phyloP scores from a whole-genome alignment of 2,113 vertebrate species.

The Mormoops blainvillei region DNA sequence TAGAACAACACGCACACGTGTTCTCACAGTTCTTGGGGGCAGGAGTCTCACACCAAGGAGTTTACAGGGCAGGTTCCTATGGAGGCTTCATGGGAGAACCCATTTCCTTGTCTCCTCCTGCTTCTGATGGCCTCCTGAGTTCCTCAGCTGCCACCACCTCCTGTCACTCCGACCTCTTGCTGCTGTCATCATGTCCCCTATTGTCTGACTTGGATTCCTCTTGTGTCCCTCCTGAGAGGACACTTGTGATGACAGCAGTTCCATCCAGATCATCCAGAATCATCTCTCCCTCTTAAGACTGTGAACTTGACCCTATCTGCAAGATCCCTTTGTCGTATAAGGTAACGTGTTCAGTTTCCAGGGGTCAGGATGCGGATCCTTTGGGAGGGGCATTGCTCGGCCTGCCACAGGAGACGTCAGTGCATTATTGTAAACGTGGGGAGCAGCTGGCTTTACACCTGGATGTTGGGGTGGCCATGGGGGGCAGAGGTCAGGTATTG shows the following conservation, averaged over 20 bases:
- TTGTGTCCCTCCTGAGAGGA: neutral
- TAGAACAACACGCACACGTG: fast-evolving
- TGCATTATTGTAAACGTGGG: neutral
- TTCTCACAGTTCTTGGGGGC: neutral
- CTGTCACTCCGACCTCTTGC: fast-evolving
- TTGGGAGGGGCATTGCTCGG: neutral
- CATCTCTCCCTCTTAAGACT: neutral
- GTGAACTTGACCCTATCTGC: neutral
- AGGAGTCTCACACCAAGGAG: neutral
- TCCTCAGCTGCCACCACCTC: no score
- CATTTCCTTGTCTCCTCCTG: neutral
- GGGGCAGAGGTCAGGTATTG: fast-evolving
- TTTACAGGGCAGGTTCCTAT: neutral
- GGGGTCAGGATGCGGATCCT: neutral
- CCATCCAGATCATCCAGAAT: fast-evolving
- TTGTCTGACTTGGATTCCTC: neutral
- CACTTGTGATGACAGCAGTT: no score
- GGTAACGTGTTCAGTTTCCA: no score
- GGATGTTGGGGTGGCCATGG: fast-evolving
- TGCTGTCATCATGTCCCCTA: fast-evolving
- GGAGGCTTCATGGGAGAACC: neutral
- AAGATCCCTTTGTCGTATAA: neutral
- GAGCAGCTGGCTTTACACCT: fast-evolving
- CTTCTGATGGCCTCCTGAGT: fast-evolving
- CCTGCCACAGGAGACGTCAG: neutral